phyloP scores from a whole-genome alignment of 2,888 invertebrate species.

The Malthinus seriepunctatus region DNA sequence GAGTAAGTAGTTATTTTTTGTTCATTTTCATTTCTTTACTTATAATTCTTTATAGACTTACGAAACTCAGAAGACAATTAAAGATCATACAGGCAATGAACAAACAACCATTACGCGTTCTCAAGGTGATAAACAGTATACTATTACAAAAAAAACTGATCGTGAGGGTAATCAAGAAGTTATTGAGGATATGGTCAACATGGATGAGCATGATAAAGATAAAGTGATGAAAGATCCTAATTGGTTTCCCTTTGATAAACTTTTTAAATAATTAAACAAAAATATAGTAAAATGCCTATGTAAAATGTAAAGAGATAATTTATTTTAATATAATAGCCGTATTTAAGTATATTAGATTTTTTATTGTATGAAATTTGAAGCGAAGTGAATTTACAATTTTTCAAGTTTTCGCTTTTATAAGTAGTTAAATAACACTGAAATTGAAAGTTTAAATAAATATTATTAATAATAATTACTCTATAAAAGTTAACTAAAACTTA shows the following conservation, averaged over 20 bases:
- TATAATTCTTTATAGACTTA: conserved; percentile 49
- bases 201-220: conserved; percentile 44
- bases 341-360: no score
- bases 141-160: conserved; percentile 55
- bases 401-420: no score
- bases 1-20: conserved; percentile 45
- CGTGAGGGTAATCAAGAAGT: conserved; percentile 47
- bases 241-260: conserved; percentile 40
- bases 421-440: no score
- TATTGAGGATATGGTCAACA: conserved; percentile 46
- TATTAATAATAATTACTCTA: conserved; percentile 4
- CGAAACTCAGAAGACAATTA: conserved; percentile 60
- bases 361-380: no score
- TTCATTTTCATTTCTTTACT: no score
- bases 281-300: no score
- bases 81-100: conserved; percentile 62
- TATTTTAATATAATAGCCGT: no score
- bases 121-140: conserved; percentile 50
- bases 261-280: conserved; percentile 36
- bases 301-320: no score
- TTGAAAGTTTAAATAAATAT: neutral
- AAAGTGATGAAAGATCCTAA: conserved; percentile 27
- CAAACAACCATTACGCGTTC: conserved; percentile 59
- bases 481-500: neutral
- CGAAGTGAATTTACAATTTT: no score